These are phyloP conservation scores for Rana temporaria DNA, from an alignment of 2,113 vertebrate genomes.

Conservation along the genomic window DNA sequence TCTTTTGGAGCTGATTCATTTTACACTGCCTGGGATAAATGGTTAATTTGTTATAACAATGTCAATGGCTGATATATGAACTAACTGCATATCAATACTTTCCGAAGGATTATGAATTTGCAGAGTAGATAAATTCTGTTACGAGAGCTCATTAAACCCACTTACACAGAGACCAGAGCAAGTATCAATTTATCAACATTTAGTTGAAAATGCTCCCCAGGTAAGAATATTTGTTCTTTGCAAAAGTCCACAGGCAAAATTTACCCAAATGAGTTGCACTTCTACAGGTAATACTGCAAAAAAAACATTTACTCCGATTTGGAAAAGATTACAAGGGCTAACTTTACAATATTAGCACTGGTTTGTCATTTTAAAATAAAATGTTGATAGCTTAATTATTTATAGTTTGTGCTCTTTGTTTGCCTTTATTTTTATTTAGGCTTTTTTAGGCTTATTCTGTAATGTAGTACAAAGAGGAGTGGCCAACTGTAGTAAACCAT, in stretches of 20 bases:
- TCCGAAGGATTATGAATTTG: slow-evolving; percentile 54
- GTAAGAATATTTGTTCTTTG: slow-evolving; percentile 29
- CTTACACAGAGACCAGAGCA: slow-evolving; percentile 20
- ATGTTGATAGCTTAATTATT: too few species aligned
- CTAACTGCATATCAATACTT: slow-evolving; percentile 54
- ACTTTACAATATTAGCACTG: too few species aligned
- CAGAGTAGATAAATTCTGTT: slow-evolving; percentile 47
- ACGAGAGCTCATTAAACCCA: slow-evolving; percentile 51
- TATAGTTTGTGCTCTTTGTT: too few species aligned
- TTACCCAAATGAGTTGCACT: background rate
- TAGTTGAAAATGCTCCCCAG: slow-evolving; percentile 50
- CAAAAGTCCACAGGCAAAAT: slow-evolving; percentile 19
- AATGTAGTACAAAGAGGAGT: too few species aligned
- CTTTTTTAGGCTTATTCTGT: too few species aligned
- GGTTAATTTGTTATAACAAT: slow-evolving; percentile 45
- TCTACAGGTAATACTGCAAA: too few species aligned
- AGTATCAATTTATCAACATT: slow-evolving; percentile 53
- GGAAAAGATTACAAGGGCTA: too few species aligned
- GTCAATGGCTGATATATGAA: slow-evolving; percentile 52
- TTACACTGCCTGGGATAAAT: background rate
- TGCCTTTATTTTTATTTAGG: too few species aligned
- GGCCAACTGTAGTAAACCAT: too few species aligned
- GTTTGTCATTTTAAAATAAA: too few species aligned
- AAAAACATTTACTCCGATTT: too few species aligned
- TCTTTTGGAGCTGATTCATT: background rate